phyloP scores from a whole-genome alignment of 2,797 vertebrate genomes.

The Rhinophrynus dorsalis region DNA sequence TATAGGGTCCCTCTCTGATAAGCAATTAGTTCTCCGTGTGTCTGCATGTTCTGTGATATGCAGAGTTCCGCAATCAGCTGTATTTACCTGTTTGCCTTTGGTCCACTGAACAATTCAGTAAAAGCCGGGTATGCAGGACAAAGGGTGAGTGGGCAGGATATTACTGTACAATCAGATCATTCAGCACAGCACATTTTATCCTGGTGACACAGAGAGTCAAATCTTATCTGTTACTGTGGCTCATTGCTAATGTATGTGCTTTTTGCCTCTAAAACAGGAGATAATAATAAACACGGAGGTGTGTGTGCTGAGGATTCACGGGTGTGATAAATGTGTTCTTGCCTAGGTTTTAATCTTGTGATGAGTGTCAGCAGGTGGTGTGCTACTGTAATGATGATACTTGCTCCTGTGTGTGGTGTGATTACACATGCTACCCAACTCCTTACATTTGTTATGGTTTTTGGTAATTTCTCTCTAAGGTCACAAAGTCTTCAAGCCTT shows the following conservation, averaged over 20 bases:
- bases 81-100: slow-evolving; percentile 11
- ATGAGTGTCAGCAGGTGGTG: background rate
- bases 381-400: too few relatives aligned
- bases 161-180: background rate
- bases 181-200: background rate
- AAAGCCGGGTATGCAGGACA: slow-evolving; percentile 5
- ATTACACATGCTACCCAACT: too few relatives aligned
- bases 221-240: slow-evolving; percentile 21
- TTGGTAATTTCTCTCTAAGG: too few relatives aligned
- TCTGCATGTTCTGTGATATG: background rate
- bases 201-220: background rate
- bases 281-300: background rate
- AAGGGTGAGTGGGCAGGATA: background rate
- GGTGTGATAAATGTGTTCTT: background rate
- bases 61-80: background rate
- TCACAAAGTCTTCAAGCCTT: too few relatives aligned
- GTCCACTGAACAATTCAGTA: slow-evolving; percentile 30
- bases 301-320: background rate
- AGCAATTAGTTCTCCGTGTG: background rate
- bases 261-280: background rate
- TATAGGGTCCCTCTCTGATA: too few relatives aligned
- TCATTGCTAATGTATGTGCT: slow-evolving; percentile 19
- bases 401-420: too few relatives aligned
- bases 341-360: background rate
- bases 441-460: too few relatives aligned